Base-by-base conservation (phyloP, 2,888 invertebrate species). In the Stenotaenia linearis region DNA sequence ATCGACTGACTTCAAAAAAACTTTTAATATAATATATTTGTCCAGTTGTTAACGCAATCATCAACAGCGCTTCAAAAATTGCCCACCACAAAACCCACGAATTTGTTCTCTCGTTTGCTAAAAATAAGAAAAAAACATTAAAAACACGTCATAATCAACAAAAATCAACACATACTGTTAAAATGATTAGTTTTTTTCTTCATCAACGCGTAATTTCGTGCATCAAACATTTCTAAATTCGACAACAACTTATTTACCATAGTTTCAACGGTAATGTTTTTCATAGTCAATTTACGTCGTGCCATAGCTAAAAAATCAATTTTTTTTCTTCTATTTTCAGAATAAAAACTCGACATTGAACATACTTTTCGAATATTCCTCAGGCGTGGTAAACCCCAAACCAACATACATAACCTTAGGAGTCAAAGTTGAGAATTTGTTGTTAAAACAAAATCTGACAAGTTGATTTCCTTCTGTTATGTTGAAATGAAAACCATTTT, bases 401-500 rank as follows among this genome's bases (percentile, higher is more conserved):
- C 95, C 93, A 87, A 99, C 99, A 97, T 98, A 97, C 25, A 97
- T 93, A 78, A 95, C 90, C 89, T 98, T 98, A 0, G 99, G 98
- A n/a, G 99, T 98, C 96, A 98, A 96, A 74, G 98, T 97, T 37
- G 97, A 97, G 94, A 97, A 97, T 87, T 95, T 93, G 88, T 98
- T 98, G 85, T 95, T 95, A 86, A 98, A 98, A 88, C 98, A 98
- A 84, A 97, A 98, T 0, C n/a, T n/a, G n/a, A 94, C 96, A 32
- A 32, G 87, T 99, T 99, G 23, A 91, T 89, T 1, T 99, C 99
- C 82, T 93, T 90, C 81, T 92, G 91, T 81, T 94, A 92, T 0
- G 99, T 98, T 9, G 96, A 94, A 88, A 99, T 98, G 32, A 97
- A 97, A 86, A 95, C 97, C 87, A 98, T 98, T 80, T 98, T 98